A percentile compares a stretch with the other conserved stretches of the same genome.
These are phyloP conservation scores for Myripristis murdjan DNA, from an alignment of 2,797 vertebrate species.

Conservation along the genomic window DNA sequence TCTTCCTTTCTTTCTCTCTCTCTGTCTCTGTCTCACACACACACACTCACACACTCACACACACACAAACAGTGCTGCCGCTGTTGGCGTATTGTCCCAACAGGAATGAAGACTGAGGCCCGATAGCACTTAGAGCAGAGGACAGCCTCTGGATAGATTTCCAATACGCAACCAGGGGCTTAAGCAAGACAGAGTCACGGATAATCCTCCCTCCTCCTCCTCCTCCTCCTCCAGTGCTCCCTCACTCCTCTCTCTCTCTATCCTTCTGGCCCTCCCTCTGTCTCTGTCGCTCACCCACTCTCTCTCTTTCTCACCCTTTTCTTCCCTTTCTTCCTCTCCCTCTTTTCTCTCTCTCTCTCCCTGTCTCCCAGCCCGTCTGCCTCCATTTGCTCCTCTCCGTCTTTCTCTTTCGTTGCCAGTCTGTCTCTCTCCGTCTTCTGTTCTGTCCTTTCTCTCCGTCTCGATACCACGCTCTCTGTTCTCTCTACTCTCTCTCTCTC, in stretches of 20 bases:
- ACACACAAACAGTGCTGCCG: conserved; percentile 22
- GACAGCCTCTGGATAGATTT: conserved; percentile 81
- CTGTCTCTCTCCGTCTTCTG: not conserved
- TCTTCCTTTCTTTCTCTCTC: not conserved
- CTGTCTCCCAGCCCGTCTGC: not conserved
- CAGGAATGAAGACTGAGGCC: conserved; percentile 74
- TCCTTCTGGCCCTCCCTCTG: conserved; percentile 27
- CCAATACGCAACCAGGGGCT: conserved; percentile 77
- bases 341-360: conserved; percentile 11
- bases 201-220: conserved; percentile 71
- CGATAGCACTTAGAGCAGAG: conserved; percentile 65
- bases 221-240: conserved; percentile 14
- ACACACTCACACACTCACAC: not conserved
- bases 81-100: conserved; percentile 55
- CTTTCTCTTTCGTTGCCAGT: conserved; percentile 28
- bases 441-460: not conserved
- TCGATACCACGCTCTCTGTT: not conserved
- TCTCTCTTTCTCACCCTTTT: conserved; percentile 11
- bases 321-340: conserved; percentile 46
- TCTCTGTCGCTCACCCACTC: conserved; percentile 17
- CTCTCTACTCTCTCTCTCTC: conserved; percentile 8
- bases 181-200: conserved; percentile 76
- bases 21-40: conserved; percentile 5
- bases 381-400: conserved; percentile 33
- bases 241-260: conserved; percentile 26